Conservation (phyloP, 2,888 invertebrate species). For the Rutpela maculata region DNA sequence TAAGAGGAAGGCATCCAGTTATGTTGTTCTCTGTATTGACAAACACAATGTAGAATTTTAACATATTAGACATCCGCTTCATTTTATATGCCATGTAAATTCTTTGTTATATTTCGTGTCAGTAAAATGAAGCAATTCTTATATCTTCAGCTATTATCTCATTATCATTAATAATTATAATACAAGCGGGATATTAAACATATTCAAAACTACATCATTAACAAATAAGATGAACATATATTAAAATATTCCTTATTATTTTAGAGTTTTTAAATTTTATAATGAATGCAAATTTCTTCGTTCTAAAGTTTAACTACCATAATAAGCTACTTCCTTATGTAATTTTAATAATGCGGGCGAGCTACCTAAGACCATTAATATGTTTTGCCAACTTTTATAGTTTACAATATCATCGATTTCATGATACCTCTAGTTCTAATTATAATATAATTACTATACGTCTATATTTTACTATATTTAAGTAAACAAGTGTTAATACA, state of each 20-base stretch:
- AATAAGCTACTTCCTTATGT: constrained; percentile 29
- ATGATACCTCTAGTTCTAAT: constrained; percentile 22
- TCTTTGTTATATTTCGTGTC: too few relatives aligned
- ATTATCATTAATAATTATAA: too few relatives aligned
- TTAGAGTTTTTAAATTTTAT: background rate
- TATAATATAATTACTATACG: constrained; percentile 26
- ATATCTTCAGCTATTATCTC: too few relatives aligned
- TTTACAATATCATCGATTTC: constrained; percentile 26
- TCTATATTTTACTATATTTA: background rate
- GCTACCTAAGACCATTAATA: background rate
- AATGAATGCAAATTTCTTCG: constrained; percentile 11
- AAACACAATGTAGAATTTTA: too few relatives aligned
- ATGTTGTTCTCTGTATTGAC: too few relatives aligned
- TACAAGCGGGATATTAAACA: too few relatives aligned
- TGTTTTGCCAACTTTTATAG: constrained; percentile 2
- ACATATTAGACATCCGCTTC: too few relatives aligned
- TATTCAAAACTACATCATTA: too few relatives aligned
- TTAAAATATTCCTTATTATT: background rate
- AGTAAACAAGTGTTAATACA: background rate
- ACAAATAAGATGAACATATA: background rate
- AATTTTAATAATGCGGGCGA: constrained; percentile 28
- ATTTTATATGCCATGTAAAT: too few relatives aligned
- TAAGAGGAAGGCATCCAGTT: too few relatives aligned
- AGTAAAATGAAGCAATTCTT: too few relatives aligned
- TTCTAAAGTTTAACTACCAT: constrained; percentile 13